Conservation (phyloP, 2,888 invertebrate species). For the Mythimna impura region DNA sequence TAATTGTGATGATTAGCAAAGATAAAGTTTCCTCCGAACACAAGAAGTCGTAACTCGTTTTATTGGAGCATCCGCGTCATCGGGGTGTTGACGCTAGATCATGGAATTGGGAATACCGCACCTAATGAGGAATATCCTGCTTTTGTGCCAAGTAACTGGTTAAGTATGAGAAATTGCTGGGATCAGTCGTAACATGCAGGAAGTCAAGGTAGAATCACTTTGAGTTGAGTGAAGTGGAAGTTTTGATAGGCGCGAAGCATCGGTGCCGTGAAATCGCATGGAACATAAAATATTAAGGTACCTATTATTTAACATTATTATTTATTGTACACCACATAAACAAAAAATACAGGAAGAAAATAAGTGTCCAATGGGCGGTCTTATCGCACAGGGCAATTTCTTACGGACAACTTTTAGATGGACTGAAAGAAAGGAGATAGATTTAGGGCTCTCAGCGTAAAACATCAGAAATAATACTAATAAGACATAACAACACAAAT, state of each 20-base stretch:
- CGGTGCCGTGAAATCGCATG: background rate
- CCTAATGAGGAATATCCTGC: constrained; percentile 31
- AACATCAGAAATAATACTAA: too few relatives aligned
- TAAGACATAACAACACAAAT: too few relatives aligned
- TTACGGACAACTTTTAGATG: too few relatives aligned
- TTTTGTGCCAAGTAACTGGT: constrained; percentile 6
- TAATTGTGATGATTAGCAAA: background rate
- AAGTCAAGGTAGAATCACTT: constrained; percentile 3
- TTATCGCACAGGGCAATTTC: too few relatives aligned
- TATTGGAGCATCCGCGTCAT: constrained; percentile 41
- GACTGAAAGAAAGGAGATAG: too few relatives aligned
- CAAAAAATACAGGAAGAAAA: too few relatives aligned
- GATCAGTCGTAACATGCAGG: constrained; percentile 19
- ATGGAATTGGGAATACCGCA: constrained; percentile 28
- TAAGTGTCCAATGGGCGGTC: too few relatives aligned
- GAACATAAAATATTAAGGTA: background rate
- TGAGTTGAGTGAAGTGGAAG: background rate
- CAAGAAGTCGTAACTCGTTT: constrained; percentile 18
- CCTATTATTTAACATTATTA: too few relatives aligned
- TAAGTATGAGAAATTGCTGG: constrained; percentile 1
- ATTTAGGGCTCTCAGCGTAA: too few relatives aligned
- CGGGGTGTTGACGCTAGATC: background rate
- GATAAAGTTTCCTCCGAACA: background rate
- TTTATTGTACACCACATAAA: too few relatives aligned
- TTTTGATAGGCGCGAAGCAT: too few relatives aligned